A percentile compares a stretch with the other conserved stretches of the same genome.
These are phyloP conservation scores for Laticauda colubrina DNA, from an alignment of 2,113 vertebrate species.

Conservation along the genomic window DNA sequence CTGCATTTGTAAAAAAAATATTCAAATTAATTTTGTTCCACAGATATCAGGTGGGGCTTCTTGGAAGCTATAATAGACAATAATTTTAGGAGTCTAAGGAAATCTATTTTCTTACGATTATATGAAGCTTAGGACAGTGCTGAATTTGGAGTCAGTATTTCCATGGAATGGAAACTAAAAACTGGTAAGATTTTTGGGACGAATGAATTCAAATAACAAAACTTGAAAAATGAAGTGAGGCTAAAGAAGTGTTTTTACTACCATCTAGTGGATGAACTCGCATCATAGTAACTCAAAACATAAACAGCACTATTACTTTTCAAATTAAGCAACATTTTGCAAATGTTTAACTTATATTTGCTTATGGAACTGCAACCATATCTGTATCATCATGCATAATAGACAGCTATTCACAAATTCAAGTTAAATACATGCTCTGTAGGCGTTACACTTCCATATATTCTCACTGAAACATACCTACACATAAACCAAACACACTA, in stretches of 20 bases:
- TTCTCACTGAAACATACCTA: neutral
- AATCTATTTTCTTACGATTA: neutral
- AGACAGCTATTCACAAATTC: neutral
- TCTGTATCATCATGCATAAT: neutral
- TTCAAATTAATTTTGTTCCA: neutral
- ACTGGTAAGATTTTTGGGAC: neutral
- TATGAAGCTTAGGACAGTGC: neutral
- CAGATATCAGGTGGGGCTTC: neutral
- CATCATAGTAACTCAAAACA: neutral
- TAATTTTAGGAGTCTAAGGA: neutral
- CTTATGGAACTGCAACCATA: neutral
- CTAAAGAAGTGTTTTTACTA: slow-evolving; percentile 52
- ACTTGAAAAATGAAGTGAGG: neutral
- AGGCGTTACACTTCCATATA: neutral
- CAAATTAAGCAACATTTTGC: neutral
- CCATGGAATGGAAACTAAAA: neutral
- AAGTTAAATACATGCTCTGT: neutral
- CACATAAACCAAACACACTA: neutral
- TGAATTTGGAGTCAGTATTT: fast-evolving
- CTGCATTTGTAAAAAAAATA: neutral
- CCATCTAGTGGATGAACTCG: slow-evolving; percentile 61
- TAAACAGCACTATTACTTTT: neutral
- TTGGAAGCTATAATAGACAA: fast-evolving
- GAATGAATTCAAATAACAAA: neutral
- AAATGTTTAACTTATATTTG: neutral